phyloP scores from a whole-genome alignment of 2,888 invertebrate species.

The Stramonita haemastoma region DNA sequence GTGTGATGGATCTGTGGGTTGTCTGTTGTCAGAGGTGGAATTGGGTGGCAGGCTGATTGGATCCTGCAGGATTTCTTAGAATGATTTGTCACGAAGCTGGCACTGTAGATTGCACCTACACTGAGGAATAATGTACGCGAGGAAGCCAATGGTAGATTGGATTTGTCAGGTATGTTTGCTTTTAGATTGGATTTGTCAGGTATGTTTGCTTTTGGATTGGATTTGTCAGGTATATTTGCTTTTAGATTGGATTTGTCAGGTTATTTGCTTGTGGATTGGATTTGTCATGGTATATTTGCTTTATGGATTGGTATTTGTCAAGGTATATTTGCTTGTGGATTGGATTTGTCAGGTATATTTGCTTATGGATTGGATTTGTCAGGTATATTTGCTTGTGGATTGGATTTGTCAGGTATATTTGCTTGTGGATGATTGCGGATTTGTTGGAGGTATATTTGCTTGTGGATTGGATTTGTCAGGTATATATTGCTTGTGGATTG shows the following conservation, averaged over 20 bases:
- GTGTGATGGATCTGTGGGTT: too few species aligned
- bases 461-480: constrained; percentile 89
- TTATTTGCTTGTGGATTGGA: constrained; percentile 86
- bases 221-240: constrained; percentile 83
- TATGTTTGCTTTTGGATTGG: constrained; percentile 80
- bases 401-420: constrained; percentile 87
- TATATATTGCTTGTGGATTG: constrained; percentile 80
- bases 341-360: constrained; percentile 87
- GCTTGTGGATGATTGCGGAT: too few species aligned
- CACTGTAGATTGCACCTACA: constrained; percentile 91
- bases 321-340: too few species aligned
- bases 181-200: constrained; percentile 83
- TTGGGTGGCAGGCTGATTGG: constrained; percentile 96
- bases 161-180: constrained; percentile 83
- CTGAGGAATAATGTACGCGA: constrained; percentile 87
- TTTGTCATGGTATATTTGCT: constrained; percentile 83
- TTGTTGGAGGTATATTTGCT: too few species aligned
- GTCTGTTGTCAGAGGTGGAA: constrained; percentile 73
- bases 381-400: too few species aligned
- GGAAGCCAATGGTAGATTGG: constrained; percentile 90
- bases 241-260: too few species aligned
- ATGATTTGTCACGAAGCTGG: constrained; percentile 92
- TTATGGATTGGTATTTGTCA: too few species aligned
- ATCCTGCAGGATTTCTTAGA: constrained; percentile 93
- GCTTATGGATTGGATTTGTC: too few species aligned